Percentiles rank a stretch among this genome's conserved stretches.
These are phyloP conservation scores for Electrona antarctica DNA, from an alignment of 2,113 vertebrate genomes.

Conservation along the genomic window DNA sequence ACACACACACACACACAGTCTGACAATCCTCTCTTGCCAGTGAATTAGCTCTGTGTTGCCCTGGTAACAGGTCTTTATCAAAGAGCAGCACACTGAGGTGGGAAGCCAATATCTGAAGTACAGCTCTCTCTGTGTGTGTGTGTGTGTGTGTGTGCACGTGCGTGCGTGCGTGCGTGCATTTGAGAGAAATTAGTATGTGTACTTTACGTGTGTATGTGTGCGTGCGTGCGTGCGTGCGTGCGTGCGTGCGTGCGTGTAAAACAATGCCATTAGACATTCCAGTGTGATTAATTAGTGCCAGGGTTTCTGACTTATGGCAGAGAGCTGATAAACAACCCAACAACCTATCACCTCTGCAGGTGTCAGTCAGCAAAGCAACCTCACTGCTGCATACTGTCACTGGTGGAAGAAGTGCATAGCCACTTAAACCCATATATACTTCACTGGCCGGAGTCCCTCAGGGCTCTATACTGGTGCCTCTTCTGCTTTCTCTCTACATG, in stretches of 20 bases:
- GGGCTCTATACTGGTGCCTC: too few relatives aligned
- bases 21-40: too few relatives aligned
- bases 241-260: not conserved
- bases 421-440: too few relatives aligned
- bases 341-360: too few relatives aligned
- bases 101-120: conserved; percentile 39
- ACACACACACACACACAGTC: conserved; percentile 15
- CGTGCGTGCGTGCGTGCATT: not conserved
- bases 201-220: conserved; percentile 10
- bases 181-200: not conserved
- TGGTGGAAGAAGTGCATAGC: too few relatives aligned
- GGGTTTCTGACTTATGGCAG: too few relatives aligned
- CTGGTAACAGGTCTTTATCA: conserved; percentile 56
- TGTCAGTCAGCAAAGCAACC: too few relatives aligned
- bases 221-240: not conserved
- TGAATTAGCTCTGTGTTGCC: conserved; percentile 54
- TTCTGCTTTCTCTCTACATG: too few relatives aligned
- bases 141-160: conserved; percentile 4
- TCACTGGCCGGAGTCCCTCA: too few relatives aligned
- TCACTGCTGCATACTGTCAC: too few relatives aligned
- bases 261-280: not conserved
- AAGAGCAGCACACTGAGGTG: conserved; percentile 51
- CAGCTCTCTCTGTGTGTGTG: conserved; percentile 14
- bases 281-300: too few relatives aligned
- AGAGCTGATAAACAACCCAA: too few relatives aligned